phyloP scores from a whole-genome alignment of 2,797 vertebrate species.

The Catamblyrhynchus diadema region DNA sequence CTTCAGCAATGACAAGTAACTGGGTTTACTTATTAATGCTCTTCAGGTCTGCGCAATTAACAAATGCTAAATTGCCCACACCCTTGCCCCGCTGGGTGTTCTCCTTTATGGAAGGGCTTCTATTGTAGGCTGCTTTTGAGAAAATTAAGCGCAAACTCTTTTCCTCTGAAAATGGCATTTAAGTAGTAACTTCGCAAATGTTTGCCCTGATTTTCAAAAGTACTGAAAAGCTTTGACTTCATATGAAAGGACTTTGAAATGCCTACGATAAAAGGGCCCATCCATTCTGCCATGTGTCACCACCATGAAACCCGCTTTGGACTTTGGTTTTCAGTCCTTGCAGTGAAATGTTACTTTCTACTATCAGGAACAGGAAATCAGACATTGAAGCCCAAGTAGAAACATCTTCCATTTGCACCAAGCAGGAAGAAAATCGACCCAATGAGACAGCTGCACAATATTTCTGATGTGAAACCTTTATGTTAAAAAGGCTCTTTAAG shows the following conservation, averaged over 20 bases:
- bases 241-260: not conserved
- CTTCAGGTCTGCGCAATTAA: not conserved
- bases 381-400: not conserved
- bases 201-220: not conserved
- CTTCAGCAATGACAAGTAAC: not conserved
- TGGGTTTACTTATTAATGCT: not conserved
- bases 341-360: not conserved
- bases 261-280: not conserved
- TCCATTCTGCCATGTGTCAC: not conserved
- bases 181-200: not conserved
- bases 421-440: not conserved
- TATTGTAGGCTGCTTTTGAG: not conserved
- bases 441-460: accelerated
- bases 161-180: not conserved
- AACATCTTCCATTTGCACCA: not conserved
- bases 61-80: not conserved
- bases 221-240: not conserved
- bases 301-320: accelerated
- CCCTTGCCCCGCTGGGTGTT: not conserved
- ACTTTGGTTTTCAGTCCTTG: not conserved
- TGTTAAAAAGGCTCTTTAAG: not conserved
- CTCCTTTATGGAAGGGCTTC: not conserved
- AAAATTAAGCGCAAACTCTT: accelerated
- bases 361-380: not conserved
- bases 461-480: accelerated